phyloP scores from a whole-genome alignment of 1,140 invertebrate species.

The Nasonia vitripennis region DNA sequence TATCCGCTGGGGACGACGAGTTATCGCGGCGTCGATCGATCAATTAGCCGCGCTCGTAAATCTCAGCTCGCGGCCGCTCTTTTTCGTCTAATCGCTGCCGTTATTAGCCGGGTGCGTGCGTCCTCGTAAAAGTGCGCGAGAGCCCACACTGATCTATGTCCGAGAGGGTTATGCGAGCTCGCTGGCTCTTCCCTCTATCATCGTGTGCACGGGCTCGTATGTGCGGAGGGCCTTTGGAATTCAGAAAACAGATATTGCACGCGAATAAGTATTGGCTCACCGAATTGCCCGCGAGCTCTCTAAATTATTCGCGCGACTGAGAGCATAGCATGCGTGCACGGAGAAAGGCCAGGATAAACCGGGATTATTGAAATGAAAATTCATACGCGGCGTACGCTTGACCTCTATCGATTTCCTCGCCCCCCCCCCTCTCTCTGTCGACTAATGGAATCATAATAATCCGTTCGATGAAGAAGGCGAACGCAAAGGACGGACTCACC shows the following conservation, averaged over 20 bases:
- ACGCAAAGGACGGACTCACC: background rate
- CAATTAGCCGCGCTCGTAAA: conserved; percentile 10
- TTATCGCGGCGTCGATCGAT: background rate
- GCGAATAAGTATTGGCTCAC: too few relatives aligned
- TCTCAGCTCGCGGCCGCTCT: background rate
- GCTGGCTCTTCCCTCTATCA: too few relatives aligned
- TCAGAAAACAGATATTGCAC: too few relatives aligned
- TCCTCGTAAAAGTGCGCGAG: background rate
- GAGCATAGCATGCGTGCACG: too few relatives aligned
- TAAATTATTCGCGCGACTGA: background rate
- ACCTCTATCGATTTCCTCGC: background rate
- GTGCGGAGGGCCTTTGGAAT: too few relatives aligned
- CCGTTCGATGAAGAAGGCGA: too few relatives aligned
- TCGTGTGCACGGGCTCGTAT: too few relatives aligned
- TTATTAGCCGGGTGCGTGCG: background rate
- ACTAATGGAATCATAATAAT: too few relatives aligned
- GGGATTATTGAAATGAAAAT: background rate
- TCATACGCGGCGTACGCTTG: background rate
- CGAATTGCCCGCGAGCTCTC: background rate
- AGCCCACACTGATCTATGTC: background rate
- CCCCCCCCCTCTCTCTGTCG: too few relatives aligned
- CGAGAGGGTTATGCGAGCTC: too few relatives aligned
- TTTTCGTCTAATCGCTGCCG: background rate
- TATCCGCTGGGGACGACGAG: background rate
- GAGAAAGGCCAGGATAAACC: background rate